Conservation (phyloP, 2,113 vertebrate species). For the Caranx ignobilis region DNA sequence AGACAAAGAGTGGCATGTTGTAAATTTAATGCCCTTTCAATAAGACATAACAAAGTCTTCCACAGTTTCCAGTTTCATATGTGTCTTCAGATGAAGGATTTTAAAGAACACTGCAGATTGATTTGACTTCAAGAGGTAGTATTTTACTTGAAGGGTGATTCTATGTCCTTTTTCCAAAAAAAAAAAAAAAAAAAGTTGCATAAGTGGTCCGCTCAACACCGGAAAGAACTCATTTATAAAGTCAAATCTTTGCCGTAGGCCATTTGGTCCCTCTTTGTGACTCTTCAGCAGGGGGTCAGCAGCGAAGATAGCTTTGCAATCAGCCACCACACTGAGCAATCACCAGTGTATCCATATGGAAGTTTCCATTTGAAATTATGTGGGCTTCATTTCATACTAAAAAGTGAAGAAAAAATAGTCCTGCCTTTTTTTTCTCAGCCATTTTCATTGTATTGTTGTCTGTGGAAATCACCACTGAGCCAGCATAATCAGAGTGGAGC, state of each 20-base stretch:
- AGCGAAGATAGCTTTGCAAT: constrained; percentile 67
- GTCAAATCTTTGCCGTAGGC: constrained; percentile 54
- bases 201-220: constrained; percentile 18
- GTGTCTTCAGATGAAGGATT: neutral
- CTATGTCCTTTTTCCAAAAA: constrained; percentile 5
- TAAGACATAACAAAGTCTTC: constrained; percentile 7
- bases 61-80: neutral
- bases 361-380: constrained; percentile 60
- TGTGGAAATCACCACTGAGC: constrained; percentile 50
- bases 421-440: neutral
- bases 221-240: constrained; percentile 55
- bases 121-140: neutral
- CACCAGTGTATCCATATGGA: constrained; percentile 57
- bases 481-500: constrained; percentile 44
- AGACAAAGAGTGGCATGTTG: constrained; percentile 30
- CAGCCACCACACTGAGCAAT: constrained; percentile 68
- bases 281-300: constrained; percentile 58
- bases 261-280: constrained; percentile 63
- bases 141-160: constrained; percentile 20
- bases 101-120: constrained; percentile 7
- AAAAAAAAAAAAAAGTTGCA: constrained; percentile 11
- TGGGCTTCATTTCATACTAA: constrained; percentile 54
- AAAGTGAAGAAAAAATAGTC: constrained; percentile 3
- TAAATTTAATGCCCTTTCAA: constrained; percentile 15
- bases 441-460: constrained; percentile 53